Conservation (phyloP, 1,140 invertebrate species). For the Rhagoletis zephyria region DNA sequence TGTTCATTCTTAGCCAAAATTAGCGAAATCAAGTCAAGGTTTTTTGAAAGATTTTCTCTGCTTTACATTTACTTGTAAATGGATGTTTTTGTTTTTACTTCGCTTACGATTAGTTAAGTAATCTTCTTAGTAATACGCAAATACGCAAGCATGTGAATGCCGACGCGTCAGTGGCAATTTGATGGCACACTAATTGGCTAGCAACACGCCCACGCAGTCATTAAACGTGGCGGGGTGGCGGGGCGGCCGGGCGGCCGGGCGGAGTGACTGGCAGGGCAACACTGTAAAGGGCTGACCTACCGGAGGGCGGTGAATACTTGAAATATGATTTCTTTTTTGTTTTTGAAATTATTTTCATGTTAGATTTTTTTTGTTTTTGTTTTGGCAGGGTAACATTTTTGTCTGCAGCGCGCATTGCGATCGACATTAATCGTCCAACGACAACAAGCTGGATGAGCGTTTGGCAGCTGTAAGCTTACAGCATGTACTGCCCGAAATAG, state of each 20-base stretch:
- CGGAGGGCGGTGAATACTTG: background rate
- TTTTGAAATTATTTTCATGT: no score
- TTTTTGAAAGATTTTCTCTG: constrained; percentile 34
- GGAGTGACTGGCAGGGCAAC: no score
- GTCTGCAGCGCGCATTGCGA: no score
- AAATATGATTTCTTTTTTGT: no score
- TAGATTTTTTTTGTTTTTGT: no score
- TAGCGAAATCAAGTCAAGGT: constrained; percentile 51
- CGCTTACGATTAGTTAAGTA: constrained; percentile 46
- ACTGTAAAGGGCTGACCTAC: background rate
- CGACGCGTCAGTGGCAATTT: constrained; percentile 16
- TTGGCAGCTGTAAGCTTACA: no score
- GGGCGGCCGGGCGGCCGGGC: no score
- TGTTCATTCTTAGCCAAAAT: constrained; percentile 15
- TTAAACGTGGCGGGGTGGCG: background rate
- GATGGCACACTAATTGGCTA: background rate
- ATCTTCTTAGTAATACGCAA: constrained; percentile 18
- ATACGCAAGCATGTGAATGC: constrained; percentile 8
- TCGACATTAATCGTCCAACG: no score
- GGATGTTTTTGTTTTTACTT: constrained; percentile 23
- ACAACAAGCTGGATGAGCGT: no score
- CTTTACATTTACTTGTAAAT: background rate
- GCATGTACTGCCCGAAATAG: no score
- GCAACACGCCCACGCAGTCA: constrained; percentile 29
- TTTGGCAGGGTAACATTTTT: no score